Evolutionary conservation across 2,888 invertebrate species (phyloP).

Genomic region (Didymodactylos carnosus): DNA sequence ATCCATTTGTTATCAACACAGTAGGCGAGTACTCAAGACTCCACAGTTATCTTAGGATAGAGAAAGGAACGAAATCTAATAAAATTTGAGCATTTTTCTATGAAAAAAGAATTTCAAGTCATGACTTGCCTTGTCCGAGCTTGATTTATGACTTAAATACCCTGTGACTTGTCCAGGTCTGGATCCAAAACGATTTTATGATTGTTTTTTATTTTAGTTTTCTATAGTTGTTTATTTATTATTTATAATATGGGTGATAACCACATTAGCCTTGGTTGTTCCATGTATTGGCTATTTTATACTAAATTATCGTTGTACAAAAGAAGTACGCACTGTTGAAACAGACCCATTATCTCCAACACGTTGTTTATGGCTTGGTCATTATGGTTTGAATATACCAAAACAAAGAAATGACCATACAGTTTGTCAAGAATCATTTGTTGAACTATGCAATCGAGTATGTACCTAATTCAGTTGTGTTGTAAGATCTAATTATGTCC

Average conservation of each 20-base stretch:
- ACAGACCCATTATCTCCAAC: not conserved
- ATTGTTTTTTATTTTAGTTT: not conserved
- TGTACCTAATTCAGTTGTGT: not conserved
- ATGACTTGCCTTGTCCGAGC: too few species aligned
- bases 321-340: not conserved
- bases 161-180: too few species aligned
- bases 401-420: not conserved
- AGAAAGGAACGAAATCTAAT: too few species aligned
- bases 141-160: too few species aligned
- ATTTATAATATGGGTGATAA: constrained; percentile 3
- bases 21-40: too few species aligned
- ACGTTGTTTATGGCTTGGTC: constrained; percentile 2
- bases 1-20: too few species aligned
- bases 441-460: constrained; percentile 3
- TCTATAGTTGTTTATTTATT: constrained; percentile 7
- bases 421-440: not conserved
- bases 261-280: not conserved
- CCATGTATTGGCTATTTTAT: constrained; percentile 8
- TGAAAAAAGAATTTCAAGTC: too few species aligned
- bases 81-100: too few species aligned
- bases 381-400: constrained; percentile 4
- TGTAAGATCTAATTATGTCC: not conserved
- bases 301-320: constrained; percentile 1
- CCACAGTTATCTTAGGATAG: too few species aligned
- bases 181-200: too few species aligned